Conservation (phyloP, 2,888 invertebrate species). For the Carpatolechia fugitivella region DNA sequence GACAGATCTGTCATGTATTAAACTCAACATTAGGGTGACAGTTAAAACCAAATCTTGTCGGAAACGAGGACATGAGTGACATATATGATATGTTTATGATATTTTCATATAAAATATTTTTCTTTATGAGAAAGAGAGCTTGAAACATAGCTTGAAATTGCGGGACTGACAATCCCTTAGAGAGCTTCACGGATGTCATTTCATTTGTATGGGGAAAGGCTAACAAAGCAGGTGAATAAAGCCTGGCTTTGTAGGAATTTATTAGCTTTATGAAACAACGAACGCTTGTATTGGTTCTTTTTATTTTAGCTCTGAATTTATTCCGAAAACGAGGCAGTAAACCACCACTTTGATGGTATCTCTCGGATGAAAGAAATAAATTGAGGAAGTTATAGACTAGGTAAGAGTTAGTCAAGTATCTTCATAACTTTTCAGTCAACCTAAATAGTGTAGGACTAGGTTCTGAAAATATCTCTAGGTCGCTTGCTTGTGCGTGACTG, state of each 20-base stretch:
- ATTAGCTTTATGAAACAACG: slow-evolving; percentile 1
- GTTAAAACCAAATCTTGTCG: background rate
- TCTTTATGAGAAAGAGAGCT: background rate
- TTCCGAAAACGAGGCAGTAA: background rate
- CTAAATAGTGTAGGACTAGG: slow-evolving; percentile 11
- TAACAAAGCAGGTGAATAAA: slow-evolving; percentile 13
- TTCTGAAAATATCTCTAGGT: slow-evolving; percentile 16
- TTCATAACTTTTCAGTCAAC: slow-evolving; percentile 14
- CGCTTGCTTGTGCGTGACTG: background rate
- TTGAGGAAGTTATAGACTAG: background rate
- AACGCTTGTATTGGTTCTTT: background rate
- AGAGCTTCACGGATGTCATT: slow-evolving; percentile 6
- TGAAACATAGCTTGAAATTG: background rate
- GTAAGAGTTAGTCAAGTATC: slow-evolving; percentile 1
- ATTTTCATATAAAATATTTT: background rate
- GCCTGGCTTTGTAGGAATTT: slow-evolving; percentile 8
- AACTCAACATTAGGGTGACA: too few species aligned
- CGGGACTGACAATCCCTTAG: background rate
- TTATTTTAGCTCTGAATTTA: background rate
- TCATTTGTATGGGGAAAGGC: slow-evolving; percentile 11
- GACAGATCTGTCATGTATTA: too few species aligned
- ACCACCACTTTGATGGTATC: background rate
- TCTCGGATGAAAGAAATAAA: background rate
- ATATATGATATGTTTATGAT: background rate
- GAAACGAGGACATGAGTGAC: background rate